Conservation (phyloP, 2,113 vertebrate genomes). For the Paracanthobrama guichenoti region DNA sequence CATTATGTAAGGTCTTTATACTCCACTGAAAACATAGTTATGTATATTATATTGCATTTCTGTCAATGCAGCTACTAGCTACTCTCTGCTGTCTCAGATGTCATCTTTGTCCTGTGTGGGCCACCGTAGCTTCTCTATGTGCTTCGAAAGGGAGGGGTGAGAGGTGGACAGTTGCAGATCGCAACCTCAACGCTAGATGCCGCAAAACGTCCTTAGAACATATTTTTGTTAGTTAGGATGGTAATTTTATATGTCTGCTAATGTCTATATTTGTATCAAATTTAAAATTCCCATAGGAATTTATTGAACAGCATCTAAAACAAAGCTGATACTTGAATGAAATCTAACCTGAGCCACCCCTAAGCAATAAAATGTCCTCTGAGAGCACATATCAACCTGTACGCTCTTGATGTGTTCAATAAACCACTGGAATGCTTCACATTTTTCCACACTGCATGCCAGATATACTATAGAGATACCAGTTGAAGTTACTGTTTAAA, state of each 20-base stretch:
- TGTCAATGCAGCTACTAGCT: too few relatives aligned
- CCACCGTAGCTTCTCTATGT: too few relatives aligned
- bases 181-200: too few relatives aligned
- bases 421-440: not conserved
- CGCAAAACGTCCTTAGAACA: too few relatives aligned
- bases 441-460: not conserved
- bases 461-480: slow-evolving; percentile 3
- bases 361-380: not conserved
- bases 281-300: not conserved
- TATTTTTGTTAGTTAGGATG: too few relatives aligned
- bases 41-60: too few relatives aligned
- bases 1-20: too few relatives aligned
- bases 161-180: too few relatives aligned
- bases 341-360: not conserved
- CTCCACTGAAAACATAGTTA: too few relatives aligned
- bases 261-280: not conserved
- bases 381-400: not conserved
- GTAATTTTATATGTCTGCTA: not conserved
- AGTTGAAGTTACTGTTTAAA: not conserved
- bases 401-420: not conserved
- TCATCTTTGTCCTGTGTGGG: too few relatives aligned
- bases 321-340: not conserved
- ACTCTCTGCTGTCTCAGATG: too few relatives aligned
- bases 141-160: too few relatives aligned
- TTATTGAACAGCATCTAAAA: not conserved